These are phyloP conservation scores for Rhegmatorhina hoffmannsi DNA, from an alignment of 2,113 vertebrate species.

Conservation along the genomic window DNA sequence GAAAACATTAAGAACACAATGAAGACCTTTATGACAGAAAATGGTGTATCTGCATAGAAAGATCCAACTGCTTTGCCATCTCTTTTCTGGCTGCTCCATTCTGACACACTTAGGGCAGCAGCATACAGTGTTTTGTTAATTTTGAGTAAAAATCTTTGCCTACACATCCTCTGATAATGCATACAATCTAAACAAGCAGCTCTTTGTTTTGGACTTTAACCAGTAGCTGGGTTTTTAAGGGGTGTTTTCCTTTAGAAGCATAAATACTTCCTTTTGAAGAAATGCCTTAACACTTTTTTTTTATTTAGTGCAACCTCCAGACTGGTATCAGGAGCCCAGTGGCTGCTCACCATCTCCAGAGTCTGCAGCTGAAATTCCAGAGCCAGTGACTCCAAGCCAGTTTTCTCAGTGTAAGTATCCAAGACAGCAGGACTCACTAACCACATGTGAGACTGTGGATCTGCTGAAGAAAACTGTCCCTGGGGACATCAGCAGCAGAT, in stretches of 20 bases:
- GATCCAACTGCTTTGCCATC: background rate
- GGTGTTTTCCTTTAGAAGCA: background rate
- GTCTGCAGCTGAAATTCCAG: background rate
- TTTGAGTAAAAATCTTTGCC: background rate
- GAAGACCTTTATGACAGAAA: background rate
- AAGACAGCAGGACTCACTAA: background rate
- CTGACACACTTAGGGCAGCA: background rate
- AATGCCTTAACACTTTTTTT: background rate
- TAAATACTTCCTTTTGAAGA: background rate
- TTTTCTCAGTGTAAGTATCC: constrained; percentile 68
- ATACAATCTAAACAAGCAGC: background rate
- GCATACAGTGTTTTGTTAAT: background rate
- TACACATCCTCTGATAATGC: background rate
- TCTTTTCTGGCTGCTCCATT: background rate
- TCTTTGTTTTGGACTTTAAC: background rate
- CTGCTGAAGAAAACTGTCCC: background rate
- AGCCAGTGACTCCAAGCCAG: background rate
- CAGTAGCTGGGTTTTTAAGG: background rate
- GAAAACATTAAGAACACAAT: background rate
- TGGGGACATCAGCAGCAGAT: background rate
- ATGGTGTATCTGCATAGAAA: background rate
- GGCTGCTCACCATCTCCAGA: background rate
- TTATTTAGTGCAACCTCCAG: background rate
- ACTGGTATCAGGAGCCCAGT: background rate
- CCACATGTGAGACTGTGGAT: background rate